Conservation (phyloP, 2,113 vertebrate genomes). For the Marmota flaviventris region DNA sequence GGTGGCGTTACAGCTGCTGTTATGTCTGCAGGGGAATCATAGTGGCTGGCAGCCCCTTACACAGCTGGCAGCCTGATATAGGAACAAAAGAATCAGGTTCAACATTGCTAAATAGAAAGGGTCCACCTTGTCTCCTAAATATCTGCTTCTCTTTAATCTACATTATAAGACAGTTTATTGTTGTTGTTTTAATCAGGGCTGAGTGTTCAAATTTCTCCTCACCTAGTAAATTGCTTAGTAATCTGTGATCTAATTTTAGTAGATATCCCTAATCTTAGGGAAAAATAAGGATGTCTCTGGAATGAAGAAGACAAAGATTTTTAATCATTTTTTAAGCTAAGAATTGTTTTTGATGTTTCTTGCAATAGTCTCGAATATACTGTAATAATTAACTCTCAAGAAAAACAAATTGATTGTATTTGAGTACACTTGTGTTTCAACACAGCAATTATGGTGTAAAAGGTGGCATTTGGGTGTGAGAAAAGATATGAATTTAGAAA, state of each 20-base stretch:
- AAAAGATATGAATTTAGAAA: neutral
- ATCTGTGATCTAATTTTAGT: neutral
- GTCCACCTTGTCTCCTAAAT: constrained; percentile 59
- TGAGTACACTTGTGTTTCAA: neutral
- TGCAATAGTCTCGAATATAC: neutral
- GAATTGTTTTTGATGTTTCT: neutral
- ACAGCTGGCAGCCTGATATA: constrained; percentile 54
- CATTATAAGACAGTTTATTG: neutral
- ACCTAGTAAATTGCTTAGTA: neutral
- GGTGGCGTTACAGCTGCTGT: constrained; percentile 76
- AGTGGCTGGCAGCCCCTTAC: constrained; percentile 36
- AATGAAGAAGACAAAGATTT: neutral
- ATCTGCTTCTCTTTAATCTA: constrained; percentile 6
- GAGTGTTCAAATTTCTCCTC: constrained; percentile 62
- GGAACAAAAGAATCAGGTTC: constrained; percentile 59
- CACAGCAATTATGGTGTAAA: neutral
- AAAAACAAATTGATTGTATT: neutral
- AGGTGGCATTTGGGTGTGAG: neutral
- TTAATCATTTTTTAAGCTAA: neutral
- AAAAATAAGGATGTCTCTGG: neutral
- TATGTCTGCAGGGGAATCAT: constrained; percentile 75
- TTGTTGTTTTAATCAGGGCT: constrained; percentile 9
- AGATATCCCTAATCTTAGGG: neutral
- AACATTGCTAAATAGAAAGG: constrained; percentile 68
- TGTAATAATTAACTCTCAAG: neutral